These are phyloP conservation scores for Aporophyla nigra DNA, from an alignment of 2,888 invertebrate genomes.

Conservation along the genomic window DNA sequence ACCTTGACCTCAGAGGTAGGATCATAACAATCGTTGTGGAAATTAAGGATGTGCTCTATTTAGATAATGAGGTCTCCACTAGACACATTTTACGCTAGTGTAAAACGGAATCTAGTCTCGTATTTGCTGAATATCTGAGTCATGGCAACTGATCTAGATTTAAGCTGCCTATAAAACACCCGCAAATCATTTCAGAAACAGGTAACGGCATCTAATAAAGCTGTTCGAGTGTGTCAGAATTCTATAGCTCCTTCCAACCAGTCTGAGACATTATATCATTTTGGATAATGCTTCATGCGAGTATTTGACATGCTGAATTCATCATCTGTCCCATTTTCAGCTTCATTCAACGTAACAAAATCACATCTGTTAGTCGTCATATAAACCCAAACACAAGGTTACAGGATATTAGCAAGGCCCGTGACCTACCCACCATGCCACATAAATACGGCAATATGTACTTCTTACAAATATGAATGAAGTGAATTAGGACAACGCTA, in stretches of 20 bases:
- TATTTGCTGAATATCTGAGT: conserved; percentile 11
- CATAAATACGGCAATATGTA: conserved; percentile 38
- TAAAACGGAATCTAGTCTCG: conserved; percentile 26
- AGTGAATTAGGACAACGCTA: conserved; percentile 68
- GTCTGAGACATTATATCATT: conserved; percentile 5
- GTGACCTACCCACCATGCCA: conserved; percentile 45
- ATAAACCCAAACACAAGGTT: conserved; percentile 58
- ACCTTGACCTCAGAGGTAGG: conserved; percentile 75
- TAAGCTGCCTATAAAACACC: conserved; percentile 24
- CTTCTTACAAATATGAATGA: conserved; percentile 38
- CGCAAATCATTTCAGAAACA: conserved; percentile 36
- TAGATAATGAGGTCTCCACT: conserved; percentile 39
- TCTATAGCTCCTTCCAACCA: conserved; percentile 8
- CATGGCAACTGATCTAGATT: conserved; percentile 27
- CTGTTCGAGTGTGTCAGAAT: conserved; percentile 33
- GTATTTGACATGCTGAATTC: conserved; percentile 16
- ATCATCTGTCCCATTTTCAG: conserved; percentile 26
- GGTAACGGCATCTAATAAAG: conserved; percentile 35
- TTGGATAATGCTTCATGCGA: not conserved
- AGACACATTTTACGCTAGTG: conserved; percentile 34
- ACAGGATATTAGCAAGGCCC: conserved; percentile 71
- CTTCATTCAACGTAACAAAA: conserved; percentile 42
- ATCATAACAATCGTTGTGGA: conserved; percentile 70
- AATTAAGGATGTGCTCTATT: conserved; percentile 61
- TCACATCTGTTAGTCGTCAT: conserved; percentile 48